Evolutionary conservation across 2,113 vertebrate genomes (phyloP).

Genomic region (Antennarius striatus): DNA sequence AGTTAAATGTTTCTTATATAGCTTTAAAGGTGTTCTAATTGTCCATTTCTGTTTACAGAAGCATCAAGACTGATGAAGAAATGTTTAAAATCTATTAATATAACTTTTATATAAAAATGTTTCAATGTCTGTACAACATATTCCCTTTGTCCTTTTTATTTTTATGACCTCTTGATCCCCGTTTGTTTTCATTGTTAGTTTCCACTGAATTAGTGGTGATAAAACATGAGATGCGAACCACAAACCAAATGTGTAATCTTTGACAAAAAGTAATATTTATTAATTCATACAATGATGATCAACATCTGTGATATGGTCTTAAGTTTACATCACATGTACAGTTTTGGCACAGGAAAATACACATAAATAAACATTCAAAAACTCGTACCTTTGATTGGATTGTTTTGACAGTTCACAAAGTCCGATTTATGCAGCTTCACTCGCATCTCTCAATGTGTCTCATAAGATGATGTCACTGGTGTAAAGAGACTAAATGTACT

Average conservation of each 20-base stretch:
- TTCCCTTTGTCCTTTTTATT: neutral
- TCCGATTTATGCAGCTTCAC: conserved; percentile 1
- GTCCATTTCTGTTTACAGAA: conserved; percentile 50
- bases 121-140: conserved; percentile 4
- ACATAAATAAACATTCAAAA: conserved; percentile 46
- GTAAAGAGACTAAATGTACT: neutral
- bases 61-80: conserved; percentile 40
- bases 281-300: conserved; percentile 8
- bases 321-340: conserved; percentile 45
- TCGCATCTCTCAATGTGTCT: neutral
- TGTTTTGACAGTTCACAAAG: neutral
- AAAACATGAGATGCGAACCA: conserved; percentile 32
- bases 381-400: conserved; percentile 32
- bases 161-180: too few species aligned
- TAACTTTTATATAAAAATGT: neutral
- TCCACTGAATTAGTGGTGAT: too few species aligned
- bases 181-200: too few species aligned
- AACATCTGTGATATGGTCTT: conserved; percentile 42
- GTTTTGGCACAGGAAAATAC: conserved; percentile 46
- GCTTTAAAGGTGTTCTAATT: too few species aligned
- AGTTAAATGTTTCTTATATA: too few species aligned
- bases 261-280: conserved; percentile 22
- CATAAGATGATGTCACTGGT: neutral
- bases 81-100: neutral
- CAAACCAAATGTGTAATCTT: neutral